phyloP scores from a whole-genome alignment of 2,113 vertebrate species.

The Diadophis punctatus region DNA sequence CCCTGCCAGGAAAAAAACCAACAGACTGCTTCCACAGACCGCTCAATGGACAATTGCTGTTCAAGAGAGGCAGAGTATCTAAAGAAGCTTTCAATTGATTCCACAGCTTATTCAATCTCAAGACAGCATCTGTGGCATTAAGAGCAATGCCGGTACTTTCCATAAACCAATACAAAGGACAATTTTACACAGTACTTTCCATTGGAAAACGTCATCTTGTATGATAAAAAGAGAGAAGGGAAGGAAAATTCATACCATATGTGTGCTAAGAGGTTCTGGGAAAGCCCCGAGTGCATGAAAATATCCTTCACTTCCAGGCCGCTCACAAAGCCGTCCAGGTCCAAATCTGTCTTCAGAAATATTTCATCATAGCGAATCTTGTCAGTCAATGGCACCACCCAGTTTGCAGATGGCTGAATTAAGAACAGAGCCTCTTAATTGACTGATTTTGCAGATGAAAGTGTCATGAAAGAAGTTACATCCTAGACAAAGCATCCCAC shows the following conservation, averaged over 20 bases:
- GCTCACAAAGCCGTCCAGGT: slow-evolving; percentile 93
- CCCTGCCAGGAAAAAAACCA: slow-evolving; percentile 68
- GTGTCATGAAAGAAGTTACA: background rate
- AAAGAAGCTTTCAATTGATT: background rate
- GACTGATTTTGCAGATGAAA: background rate
- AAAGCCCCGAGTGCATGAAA: slow-evolving; percentile 95
- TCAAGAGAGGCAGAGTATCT: background rate
- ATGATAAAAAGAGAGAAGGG: background rate
- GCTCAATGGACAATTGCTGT: background rate
- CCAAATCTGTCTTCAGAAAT: slow-evolving; percentile 91
- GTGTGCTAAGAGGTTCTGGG: slow-evolving; percentile 89
- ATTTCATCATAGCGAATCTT: slow-evolving; percentile 91
- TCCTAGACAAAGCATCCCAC: background rate
- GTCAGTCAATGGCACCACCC: slow-evolving; percentile 88
- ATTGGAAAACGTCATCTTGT: background rate
- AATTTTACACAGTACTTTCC: background rate
- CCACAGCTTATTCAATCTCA: background rate
- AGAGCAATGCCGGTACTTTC: background rate
- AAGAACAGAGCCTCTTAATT: background rate
- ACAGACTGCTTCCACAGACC: background rate
- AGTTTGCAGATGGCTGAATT: slow-evolving; percentile 77
- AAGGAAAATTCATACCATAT: slow-evolving; percentile 82
- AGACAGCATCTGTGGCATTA: background rate
- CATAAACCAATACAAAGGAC: too few relatives aligned
- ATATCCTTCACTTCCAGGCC: slow-evolving; percentile 96